phyloP scores from a whole-genome alignment of 1,140 invertebrate genomes.

The Hydropsyche tenuis region DNA sequence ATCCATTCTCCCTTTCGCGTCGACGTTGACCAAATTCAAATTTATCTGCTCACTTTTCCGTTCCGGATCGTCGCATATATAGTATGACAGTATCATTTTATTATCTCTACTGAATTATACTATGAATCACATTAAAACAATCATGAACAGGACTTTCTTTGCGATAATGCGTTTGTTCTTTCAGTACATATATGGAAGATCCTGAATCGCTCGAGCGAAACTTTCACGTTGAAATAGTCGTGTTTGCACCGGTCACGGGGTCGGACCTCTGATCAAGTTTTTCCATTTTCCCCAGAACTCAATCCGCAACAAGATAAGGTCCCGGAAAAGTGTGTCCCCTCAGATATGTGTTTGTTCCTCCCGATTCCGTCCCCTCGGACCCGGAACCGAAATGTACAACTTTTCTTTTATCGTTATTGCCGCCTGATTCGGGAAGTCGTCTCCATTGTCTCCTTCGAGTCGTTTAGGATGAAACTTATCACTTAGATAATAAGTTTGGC shows the following conservation, averaged over 20 bases:
- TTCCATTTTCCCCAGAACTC: conserved; percentile 48
- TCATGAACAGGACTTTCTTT: too few species aligned
- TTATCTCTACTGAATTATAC: too few species aligned
- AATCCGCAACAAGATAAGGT: conserved; percentile 20
- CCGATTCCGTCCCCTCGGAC: neutral
- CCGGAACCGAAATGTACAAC: conserved; percentile 25
- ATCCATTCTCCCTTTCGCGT: too few species aligned
- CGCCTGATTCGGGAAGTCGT: conserved; percentile 29
- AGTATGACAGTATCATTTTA: too few species aligned
- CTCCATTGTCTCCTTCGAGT: conserved; percentile 40
- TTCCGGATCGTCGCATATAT: neutral
- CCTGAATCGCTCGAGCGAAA: neutral
- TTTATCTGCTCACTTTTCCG: neutral
- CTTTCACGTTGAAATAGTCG: neutral
- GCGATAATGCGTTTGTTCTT: neutral
- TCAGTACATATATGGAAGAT: too few species aligned
- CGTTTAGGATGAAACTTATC: conserved; percentile 47
- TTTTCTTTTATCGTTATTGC: conserved; percentile 48
- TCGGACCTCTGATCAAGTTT: conserved; percentile 36
- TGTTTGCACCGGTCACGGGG: conserved; percentile 27
- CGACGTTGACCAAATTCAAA: too few species aligned
- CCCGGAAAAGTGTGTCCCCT: conserved; percentile 6
- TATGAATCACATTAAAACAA: too few species aligned
- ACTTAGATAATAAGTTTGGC: conserved; percentile 39
- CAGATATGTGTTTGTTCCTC: neutral